These are phyloP conservation scores for Channa striata DNA, from an alignment of 2,797 vertebrate genomes.

Conservation along the genomic window DNA sequence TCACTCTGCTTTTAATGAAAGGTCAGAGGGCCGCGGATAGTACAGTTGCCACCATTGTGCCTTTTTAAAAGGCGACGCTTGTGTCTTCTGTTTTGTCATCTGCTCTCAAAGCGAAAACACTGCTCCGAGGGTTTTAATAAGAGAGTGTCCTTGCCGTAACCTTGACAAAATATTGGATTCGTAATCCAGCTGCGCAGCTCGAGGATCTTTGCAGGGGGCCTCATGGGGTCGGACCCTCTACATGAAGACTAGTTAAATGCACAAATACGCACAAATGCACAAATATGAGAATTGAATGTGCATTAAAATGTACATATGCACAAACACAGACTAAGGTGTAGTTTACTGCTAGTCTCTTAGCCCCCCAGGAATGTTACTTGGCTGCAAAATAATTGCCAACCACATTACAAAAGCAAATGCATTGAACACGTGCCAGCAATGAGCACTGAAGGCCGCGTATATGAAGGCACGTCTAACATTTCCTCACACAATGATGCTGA, in stretches of 20 bases:
- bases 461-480: no score
- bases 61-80: slow-evolving; percentile 15
- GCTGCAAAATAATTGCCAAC: no score
- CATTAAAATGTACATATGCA: no score
- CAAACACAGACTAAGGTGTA: no score
- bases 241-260: slow-evolving; percentile 55
- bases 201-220: slow-evolving; percentile 19
- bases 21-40: slow-evolving; percentile 58
- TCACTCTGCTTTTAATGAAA: slow-evolving; percentile 75
- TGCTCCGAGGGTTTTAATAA: slow-evolving; percentile 28
- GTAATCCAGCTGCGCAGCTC: slow-evolving; percentile 41
- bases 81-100: slow-evolving; percentile 60
- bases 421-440: no score
- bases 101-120: slow-evolving; percentile 51
- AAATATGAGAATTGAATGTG: neutral
- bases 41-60: slow-evolving; percentile 73
- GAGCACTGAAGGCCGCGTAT: no score
- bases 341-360: no score
- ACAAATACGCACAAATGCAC: no score
- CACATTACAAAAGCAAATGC: no score
- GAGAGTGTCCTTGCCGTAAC: slow-evolving; percentile 62
- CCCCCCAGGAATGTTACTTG: no score
- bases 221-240: slow-evolving; percentile 17
- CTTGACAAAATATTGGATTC: slow-evolving; percentile 58
- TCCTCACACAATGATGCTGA: no score